A percentile compares a stretch with the other conserved stretches of the same genome.
phyloP scores from a whole-genome alignment of 2,888 invertebrate species.

The Scaptomyza reducta region DNA sequence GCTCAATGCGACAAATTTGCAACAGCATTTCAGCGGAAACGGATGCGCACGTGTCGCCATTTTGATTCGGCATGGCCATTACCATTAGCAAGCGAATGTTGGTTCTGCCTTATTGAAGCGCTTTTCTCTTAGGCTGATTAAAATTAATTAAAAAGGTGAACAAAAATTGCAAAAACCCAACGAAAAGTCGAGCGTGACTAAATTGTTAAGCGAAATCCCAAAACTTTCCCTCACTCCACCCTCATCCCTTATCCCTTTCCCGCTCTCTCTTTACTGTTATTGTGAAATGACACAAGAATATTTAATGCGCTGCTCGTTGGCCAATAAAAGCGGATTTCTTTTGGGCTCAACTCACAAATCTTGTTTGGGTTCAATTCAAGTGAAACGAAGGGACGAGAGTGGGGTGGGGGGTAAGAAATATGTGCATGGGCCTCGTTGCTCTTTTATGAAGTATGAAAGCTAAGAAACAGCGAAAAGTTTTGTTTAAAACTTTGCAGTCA shows the following conservation, averaged over 20 bases:
- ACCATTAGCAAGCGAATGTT: conserved; percentile 6
- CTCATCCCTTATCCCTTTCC: background rate
- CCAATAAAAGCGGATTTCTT: conserved; percentile 71
- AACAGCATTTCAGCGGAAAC: conserved; percentile 44
- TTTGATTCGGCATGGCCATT: conserved; percentile 67
- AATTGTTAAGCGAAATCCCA: conserved; percentile 48
- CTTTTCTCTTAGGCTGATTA: conserved; percentile 40
- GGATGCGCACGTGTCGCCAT: conserved; percentile 70
- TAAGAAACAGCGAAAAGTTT: conserved; percentile 30
- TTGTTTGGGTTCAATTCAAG: conserved; percentile 60
- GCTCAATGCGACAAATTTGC: conserved; percentile 65
- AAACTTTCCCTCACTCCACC: background rate
- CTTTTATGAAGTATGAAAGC: conserved; percentile 56
- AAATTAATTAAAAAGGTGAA: conserved; percentile 74
- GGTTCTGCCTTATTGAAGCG: conserved; percentile 46
- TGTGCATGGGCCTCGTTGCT: conserved; percentile 34
- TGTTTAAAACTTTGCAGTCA: conserved; percentile 46
- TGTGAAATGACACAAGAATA: conserved; percentile 74
- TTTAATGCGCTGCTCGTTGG: conserved; percentile 65
- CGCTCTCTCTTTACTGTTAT: conserved; percentile 5
- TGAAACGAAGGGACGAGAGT: background rate
- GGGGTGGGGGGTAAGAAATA: conserved; percentile 8
- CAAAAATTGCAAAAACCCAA: conserved; percentile 48
- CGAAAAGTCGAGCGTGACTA: conserved; percentile 62
- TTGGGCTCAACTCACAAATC: conserved; percentile 62